Base-by-base conservation (phyloP, 2,888 invertebrate species). In the Spilosoma lubricipeda region DNA sequence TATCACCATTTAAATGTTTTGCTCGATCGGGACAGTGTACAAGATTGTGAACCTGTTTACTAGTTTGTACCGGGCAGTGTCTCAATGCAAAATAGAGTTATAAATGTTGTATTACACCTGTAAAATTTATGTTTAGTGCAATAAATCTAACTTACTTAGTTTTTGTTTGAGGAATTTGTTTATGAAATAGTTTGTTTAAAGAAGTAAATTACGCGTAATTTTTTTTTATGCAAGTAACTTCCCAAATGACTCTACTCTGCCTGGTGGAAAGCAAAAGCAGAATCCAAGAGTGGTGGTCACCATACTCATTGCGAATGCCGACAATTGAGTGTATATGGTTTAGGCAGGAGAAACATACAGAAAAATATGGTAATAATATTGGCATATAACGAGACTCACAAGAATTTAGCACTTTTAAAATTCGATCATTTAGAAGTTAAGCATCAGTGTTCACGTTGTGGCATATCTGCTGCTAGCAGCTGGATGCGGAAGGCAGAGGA, bases 1-100 rank as follows among this genome's bases (percentile, higher is more conserved):
- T 77, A 78, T 80, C 73, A 73, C 78, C 76, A 78, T 82, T 76
- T 74, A 68, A 72, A 71, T 36, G 45, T 65, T 45, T 71, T 42
- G 36, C n/a, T 20, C 27, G 11, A 39, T 63, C 42, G 42, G 42
- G 27, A 63, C 63, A 63, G 30, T 30, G 7, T 63, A 63, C 63
- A 63, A 30, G 30, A 30, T 56, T n/a, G 70, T 52, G 20, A 30
- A 71, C 63, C 39, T 77, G 27, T 66, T 77, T 83, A 73, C 71
- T 75, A 36, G 42, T 36, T 74, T 70, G 67, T 52, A 42, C 45
- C 52, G 42, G n/a, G n/a, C n/a, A n/a, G 52, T 13, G 76, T 63
- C 42, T 70, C 27, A 56, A 63, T 27, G 27, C 11, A 42, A 42
- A 70, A 11, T 36, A 52, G 9, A 69, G 20, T n/a, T 36, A 36